phyloP scores from a whole-genome alignment of 1,140 invertebrate species.

The Leptinotarsa texana region DNA sequence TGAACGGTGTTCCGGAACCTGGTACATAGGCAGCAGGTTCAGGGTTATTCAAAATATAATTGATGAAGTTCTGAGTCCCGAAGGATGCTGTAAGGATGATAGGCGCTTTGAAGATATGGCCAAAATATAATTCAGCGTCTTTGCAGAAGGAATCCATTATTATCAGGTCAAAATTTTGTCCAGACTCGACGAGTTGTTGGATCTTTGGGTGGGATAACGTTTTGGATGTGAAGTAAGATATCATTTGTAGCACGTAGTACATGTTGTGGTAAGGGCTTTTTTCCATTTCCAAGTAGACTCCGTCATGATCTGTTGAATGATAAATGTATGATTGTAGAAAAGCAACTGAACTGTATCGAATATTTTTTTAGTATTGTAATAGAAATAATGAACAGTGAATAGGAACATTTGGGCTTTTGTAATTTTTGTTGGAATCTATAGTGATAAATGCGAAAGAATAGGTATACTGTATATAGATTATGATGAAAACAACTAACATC shows the following conservation, averaged over 20 bases:
- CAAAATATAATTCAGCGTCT: slow-evolving; percentile 22
- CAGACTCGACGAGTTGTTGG: slow-evolving; percentile 18
- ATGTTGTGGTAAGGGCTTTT: neutral
- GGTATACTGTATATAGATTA: too few species aligned
- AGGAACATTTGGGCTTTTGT: too few species aligned
- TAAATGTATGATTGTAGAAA: too few species aligned
- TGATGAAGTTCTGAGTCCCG: neutral
- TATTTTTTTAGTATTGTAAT: too few species aligned
- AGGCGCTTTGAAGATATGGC: slow-evolving; percentile 28
- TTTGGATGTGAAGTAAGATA: neutral
- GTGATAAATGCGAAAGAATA: too few species aligned
- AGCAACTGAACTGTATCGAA: too few species aligned
- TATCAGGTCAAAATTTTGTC: slow-evolving; percentile 24
- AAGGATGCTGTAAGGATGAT: slow-evolving; percentile 19
- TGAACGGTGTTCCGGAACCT: neutral
- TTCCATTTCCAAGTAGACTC: slow-evolving; percentile 12
- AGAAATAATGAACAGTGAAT: too few species aligned
- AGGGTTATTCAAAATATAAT: neutral
- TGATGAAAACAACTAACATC: too few species aligned
- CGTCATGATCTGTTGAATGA: neutral
- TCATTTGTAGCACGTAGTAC: neutral
- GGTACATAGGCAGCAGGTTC: slow-evolving; percentile 10
- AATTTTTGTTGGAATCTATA: too few species aligned
- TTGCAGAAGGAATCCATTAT: slow-evolving; percentile 28
- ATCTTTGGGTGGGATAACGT: slow-evolving; percentile 12